Evolutionary conservation across 1,140 invertebrate species (phyloP), one percentile per base, ranked within the genome.

Genomic region (Dendroctonus ponderosae): DNA sequence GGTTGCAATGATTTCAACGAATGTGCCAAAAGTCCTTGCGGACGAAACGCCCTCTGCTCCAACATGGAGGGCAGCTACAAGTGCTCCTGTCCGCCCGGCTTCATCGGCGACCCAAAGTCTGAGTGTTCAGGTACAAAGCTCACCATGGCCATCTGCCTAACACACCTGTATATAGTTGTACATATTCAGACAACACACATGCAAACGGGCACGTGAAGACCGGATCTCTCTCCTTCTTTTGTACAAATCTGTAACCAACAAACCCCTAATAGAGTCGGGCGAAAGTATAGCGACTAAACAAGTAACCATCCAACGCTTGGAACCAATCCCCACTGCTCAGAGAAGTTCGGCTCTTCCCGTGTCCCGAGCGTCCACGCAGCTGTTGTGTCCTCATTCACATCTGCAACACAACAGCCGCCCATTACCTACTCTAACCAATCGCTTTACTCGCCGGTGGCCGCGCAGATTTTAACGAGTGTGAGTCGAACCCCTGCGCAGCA

Each of bases 61-160:
- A 92, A 92, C 75, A 77, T 85, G n/a, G 83, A 85, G 26, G 90
- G 89, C 60, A 87, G 83, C 69, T 93, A 86, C 79, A 82, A 83
- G 56, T 94, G 92, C 77, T 74, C 84, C 0, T 93, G 91, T 79
- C 90, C 89, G 7, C 84, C 85, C 46, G 91, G 91, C 57, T 91
- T 85, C 79, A 80, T 83, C 15, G 91, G 91, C 48, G 89, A 93
- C 79, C 89, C 91, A 4, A 80, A 83, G 74, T 78, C 81, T 38
- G 84, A 82, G 48, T 91, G 89, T 78, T 81, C 85, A 80, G 90
- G 89, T 91, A 85, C 64, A 67, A 26, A 26, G 26, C 26, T 26
- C 26, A 26, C 3, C 26, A 26, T n/a, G n/a, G n/a, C n/a, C n/a
- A n/a, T n/a, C n/a, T n/a, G 26, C 26, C 26, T 26, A 26, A 66